Percentiles rank a stretch among this genome's conserved stretches.
phyloP scores from a whole-genome alignment of 2,888 invertebrate genomes.

The Eubasilissa splendida region DNA sequence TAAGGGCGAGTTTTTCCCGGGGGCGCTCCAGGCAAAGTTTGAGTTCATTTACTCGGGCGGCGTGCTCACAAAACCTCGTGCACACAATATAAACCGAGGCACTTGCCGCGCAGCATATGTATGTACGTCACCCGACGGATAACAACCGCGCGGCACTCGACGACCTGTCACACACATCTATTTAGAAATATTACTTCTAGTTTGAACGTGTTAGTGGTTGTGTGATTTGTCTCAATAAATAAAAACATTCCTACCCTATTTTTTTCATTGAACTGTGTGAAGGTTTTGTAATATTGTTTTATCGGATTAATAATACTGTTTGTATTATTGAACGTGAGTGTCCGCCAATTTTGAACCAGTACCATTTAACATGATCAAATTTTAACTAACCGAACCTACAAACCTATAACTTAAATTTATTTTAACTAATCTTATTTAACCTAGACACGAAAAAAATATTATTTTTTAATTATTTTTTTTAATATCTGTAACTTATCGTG shows the following conservation, averaged over 20 bases:
- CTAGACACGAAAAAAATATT: too few species aligned
- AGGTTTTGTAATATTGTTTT: not conserved
- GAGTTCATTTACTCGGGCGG: constrained; percentile 52
- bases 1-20: constrained; percentile 4
- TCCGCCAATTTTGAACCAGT: not conserved
- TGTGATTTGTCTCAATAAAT: not conserved
- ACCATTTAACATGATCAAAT: too few species aligned
- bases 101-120: not conserved
- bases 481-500: too few species aligned
- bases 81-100: constrained; percentile 18
- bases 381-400: too few species aligned
- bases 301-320: not conserved
- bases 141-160: not conserved
- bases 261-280: not conserved
- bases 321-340: not conserved
- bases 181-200: constrained; percentile 14
- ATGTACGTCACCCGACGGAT: not conserved
- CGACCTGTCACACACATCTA: constrained; percentile 30
- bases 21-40: constrained; percentile 31
- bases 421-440: too few species aligned
- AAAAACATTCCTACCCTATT: not conserved
- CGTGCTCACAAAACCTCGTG: constrained; percentile 33
- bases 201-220: not conserved
- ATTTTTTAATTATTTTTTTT: too few species aligned
- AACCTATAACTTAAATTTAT: too few species aligned